Evolutionary conservation across 2,888 invertebrate species (phyloP).

Genomic region (Patella depressa): DNA sequence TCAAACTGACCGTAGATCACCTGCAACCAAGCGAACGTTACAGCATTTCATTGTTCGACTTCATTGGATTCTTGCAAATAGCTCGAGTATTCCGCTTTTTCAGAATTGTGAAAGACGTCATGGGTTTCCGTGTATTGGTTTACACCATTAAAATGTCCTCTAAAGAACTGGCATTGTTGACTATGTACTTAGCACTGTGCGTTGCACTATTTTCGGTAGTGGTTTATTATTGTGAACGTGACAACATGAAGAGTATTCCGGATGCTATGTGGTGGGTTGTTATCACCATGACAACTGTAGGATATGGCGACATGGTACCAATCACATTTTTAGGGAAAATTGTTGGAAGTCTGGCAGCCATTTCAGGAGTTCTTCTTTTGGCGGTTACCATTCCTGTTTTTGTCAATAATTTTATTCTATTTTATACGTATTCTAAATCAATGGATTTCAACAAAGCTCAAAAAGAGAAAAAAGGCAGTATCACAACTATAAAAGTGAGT

Average conservation of each 20-base stretch:
- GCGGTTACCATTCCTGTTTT: conserved; percentile 62
- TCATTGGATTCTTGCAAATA: conserved; percentile 51
- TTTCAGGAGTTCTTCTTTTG: conserved; percentile 57
- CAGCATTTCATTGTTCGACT: conserved; percentile 44
- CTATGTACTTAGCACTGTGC: conserved; percentile 53
- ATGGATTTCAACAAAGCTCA: neutral
- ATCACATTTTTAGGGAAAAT: conserved; percentile 44
- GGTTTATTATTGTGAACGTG: conserved; percentile 53
- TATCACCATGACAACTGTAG: conserved; percentile 65
- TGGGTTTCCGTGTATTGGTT: conserved; percentile 57
- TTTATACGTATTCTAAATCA: conserved; percentile 38
- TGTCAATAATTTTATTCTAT: conserved; percentile 62
- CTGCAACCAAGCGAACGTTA: conserved; percentile 45
- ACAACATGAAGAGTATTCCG: conserved; percentile 53
- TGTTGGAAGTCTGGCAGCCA: conserved; percentile 51
- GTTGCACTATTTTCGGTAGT: conserved; percentile 58
- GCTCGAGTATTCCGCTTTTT: conserved; percentile 57
- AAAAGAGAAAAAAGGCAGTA: neutral
- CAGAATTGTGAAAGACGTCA: conserved; percentile 51
- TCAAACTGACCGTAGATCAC: conserved; percentile 43
- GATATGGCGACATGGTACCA: conserved; percentile 62
- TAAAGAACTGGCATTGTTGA: conserved; percentile 55
- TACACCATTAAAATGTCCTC: conserved; percentile 55
- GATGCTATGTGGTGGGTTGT: conserved; percentile 62
- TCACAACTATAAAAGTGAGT: neutral